Conservation (phyloP, 2,888 invertebrate genomes). For the Eubasilissa splendida region DNA sequence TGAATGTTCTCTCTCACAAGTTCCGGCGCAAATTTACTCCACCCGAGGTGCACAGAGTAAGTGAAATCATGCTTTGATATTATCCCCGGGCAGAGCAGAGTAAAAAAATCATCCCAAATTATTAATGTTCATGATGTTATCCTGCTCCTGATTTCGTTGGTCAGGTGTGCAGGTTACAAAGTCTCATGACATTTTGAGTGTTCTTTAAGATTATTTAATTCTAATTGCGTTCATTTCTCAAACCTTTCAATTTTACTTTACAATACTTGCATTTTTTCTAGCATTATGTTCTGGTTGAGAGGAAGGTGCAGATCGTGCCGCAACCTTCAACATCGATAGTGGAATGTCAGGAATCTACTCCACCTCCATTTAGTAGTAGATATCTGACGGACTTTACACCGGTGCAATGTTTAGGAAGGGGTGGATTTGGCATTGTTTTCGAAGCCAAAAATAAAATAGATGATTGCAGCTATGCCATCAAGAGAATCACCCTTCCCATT, state of each 20-base stretch:
- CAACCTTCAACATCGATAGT: slow-evolving; percentile 3
- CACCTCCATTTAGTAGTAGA: slow-evolving; percentile 73
- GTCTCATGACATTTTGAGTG: no score
- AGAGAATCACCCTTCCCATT: slow-evolving; percentile 90
- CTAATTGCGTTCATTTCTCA: no score
- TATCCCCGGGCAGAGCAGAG: no score
- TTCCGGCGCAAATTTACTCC: slow-evolving; percentile 58
- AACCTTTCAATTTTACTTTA: no score
- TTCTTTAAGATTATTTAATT: no score
- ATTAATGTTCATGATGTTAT: no score
- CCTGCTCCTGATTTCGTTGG: no score
- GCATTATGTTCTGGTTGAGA: slow-evolving; percentile 66
- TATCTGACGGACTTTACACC: slow-evolving; percentile 90
- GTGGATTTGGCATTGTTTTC: slow-evolving; percentile 98
- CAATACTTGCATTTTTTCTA: slow-evolving; percentile 40
- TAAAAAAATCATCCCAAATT: no score
- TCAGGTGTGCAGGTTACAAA: no score
- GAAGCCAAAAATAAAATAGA: slow-evolving; percentile 95
- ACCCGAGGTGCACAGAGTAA: slow-evolving; percentile 60
- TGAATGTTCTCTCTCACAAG: slow-evolving; percentile 76
- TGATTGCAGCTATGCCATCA: slow-evolving; percentile 95
- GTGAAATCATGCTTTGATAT: neutral
- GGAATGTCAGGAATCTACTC: slow-evolving; percentile 43
- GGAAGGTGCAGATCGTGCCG: slow-evolving; percentile 62
- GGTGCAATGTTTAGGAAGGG: slow-evolving; percentile 85